Evolutionary conservation across 2,888 invertebrate species (phyloP).

Genomic region (Ctenicera cuprea): DNA sequence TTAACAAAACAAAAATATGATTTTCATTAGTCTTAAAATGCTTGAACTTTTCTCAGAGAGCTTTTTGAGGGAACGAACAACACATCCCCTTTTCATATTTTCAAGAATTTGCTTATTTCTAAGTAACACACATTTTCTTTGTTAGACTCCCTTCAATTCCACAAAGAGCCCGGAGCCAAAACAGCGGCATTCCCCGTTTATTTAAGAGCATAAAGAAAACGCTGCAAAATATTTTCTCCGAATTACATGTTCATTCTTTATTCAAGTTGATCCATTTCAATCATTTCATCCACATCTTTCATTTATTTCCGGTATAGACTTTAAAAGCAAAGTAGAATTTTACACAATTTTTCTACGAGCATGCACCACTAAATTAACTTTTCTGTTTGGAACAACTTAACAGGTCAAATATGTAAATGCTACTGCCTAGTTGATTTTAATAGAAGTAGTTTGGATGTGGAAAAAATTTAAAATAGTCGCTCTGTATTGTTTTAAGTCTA

Average conservation of each 20-base stretch:
- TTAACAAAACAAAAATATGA: too few species aligned
- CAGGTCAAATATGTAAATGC: too few species aligned
- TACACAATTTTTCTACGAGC: background rate
- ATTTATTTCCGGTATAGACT: conserved; percentile 16
- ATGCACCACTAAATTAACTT: too few species aligned
- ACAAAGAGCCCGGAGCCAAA: conserved; percentile 12
- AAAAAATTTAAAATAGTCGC: background rate
- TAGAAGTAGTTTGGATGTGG: too few species aligned
- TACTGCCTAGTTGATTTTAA: too few species aligned
- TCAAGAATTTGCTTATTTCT: conserved; percentile 22
- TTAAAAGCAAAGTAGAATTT: background rate
- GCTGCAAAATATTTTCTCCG: conserved; percentile 19
- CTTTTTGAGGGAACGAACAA: background rate
- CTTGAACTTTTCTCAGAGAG: too few species aligned
- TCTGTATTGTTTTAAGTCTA: conserved; percentile 11
- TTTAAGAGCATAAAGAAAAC: conserved; percentile 23
- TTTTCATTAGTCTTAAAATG: too few species aligned
- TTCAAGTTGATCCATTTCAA: conserved; percentile 35
- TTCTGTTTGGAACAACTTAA: too few species aligned
- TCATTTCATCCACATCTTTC: conserved; percentile 30
- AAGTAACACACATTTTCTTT: conserved; percentile 16
- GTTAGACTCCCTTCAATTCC: background rate
- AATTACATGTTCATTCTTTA: conserved; percentile 31
- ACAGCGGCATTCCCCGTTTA: conserved; percentile 14
- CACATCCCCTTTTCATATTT: conserved; percentile 3